Conservation (phyloP, 1,140 invertebrate species). For the Atta texana region DNA sequence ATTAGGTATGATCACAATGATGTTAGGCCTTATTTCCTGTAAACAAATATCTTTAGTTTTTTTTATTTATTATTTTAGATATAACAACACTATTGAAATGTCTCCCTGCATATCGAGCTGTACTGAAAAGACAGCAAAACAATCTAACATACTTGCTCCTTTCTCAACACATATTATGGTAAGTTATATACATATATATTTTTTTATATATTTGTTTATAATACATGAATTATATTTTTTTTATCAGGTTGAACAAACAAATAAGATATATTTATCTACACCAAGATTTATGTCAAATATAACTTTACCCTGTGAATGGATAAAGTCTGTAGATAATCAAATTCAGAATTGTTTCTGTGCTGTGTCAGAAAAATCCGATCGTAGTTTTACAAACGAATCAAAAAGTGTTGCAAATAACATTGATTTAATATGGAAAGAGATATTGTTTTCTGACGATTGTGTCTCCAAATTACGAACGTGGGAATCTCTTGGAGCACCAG, state of each 20-base stretch:
- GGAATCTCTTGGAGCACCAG: constrained; percentile 80
- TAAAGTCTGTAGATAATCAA: constrained; percentile 14
- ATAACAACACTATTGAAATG: constrained; percentile 37
- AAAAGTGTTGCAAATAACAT: constrained; percentile 17
- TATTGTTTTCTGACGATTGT: not conserved
- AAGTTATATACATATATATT: not conserved
- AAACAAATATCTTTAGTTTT: not conserved
- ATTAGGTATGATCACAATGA: constrained; percentile 56
- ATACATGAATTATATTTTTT: not conserved
- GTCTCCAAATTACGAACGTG: constrained; percentile 78
- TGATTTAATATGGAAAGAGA: constrained; percentile 39
- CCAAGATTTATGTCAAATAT: constrained; percentile 43
- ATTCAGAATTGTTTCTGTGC: constrained; percentile 47
- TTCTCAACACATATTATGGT: constrained; percentile 30
- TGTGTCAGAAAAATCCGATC: constrained; percentile 47
- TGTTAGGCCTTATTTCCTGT: not conserved
- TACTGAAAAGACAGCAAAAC: constrained; percentile 27
- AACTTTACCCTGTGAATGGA: constrained; percentile 29
- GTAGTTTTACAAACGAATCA: constrained; percentile 46
- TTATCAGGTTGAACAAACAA: constrained; percentile 39
- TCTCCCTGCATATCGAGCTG: constrained; percentile 33
- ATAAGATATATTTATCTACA: constrained; percentile 57
- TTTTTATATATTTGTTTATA: not conserved
- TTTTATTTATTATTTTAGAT: constrained; percentile 19
- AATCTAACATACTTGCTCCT: not conserved